Percentiles rank a stretch among this genome's conserved stretches.
Evolutionary conservation across 2,113 vertebrate genomes (phyloP).

Genomic region (Notothenia rossii): DNA sequence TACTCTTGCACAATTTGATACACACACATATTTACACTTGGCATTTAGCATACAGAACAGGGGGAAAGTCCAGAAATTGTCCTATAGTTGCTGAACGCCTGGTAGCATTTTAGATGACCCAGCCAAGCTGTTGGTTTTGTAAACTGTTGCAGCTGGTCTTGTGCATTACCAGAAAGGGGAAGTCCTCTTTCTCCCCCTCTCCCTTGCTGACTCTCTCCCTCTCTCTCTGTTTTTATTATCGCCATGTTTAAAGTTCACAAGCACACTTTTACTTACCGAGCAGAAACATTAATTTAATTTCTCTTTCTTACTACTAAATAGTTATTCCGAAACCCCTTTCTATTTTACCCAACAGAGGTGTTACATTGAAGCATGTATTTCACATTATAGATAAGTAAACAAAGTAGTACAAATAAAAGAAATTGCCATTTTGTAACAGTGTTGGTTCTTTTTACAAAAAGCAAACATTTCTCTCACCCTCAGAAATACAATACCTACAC

Average conservation of each 20-base stretch:
- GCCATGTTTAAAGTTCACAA: slow-evolving; percentile 29
- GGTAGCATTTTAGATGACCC: slow-evolving; percentile 79
- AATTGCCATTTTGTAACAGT: too few relatives aligned
- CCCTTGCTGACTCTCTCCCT: slow-evolving; percentile 3
- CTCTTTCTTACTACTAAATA: slow-evolving; percentile 13
- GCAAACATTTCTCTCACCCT: too few relatives aligned
- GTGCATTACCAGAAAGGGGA: slow-evolving; percentile 70
- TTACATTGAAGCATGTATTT: not conserved
- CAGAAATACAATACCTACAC: not conserved
- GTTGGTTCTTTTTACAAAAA: not conserved
- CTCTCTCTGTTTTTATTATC: not conserved
- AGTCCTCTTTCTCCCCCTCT: slow-evolving; percentile 28
- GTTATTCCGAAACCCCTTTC: not conserved
- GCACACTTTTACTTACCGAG: slow-evolving; percentile 13
- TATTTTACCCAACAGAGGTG: not conserved
- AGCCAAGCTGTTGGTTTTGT: slow-evolving; percentile 81
- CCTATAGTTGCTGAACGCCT: slow-evolving; percentile 72
- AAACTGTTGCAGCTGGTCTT: slow-evolving; percentile 82
- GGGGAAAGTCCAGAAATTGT: slow-evolving; percentile 73
- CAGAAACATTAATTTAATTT: slow-evolving; percentile 27
- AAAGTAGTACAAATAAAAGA: not conserved
- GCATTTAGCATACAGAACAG: slow-evolving; percentile 66
- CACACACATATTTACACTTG: slow-evolving; percentile 80
- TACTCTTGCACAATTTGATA: slow-evolving; percentile 78
- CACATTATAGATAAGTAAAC: not conserved